Percentiles rank a stretch among this genome's conserved stretches.
These are phyloP conservation scores for Mormoops blainvillei DNA, from an alignment of 2,113 vertebrate species.

Conservation along the genomic window DNA sequence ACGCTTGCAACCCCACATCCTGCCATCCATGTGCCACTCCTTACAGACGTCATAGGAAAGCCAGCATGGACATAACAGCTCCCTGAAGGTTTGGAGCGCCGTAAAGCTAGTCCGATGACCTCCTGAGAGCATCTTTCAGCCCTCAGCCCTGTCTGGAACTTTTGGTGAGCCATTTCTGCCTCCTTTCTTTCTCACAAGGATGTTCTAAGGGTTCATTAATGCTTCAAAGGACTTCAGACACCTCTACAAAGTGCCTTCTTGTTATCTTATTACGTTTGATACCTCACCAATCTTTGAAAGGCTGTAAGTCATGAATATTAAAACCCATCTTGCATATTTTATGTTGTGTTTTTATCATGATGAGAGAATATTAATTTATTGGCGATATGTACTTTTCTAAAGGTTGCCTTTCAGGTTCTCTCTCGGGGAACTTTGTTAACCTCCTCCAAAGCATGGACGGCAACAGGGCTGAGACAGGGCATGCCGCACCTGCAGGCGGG, in stretches of 20 bases:
- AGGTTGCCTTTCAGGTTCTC: constrained; percentile 12
- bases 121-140: neutral
- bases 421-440: neutral
- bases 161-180: neutral
- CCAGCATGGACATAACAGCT: fast-evolving
- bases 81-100: neutral
- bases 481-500: neutral
- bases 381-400: constrained; percentile 13
- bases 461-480: neutral
- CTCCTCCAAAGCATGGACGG: neutral
- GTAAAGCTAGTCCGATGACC: neutral
- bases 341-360: constrained; percentile 43
- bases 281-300: constrained; percentile 18
- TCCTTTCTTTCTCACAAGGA: neutral
- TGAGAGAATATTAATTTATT: constrained; percentile 36
- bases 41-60: neutral
- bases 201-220: neutral
- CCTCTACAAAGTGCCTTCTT: constrained; percentile 52
- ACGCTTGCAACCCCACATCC: neutral
- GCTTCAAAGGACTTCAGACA: constrained; percentile 13
- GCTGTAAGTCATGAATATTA: constrained; percentile 51
- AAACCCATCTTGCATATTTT: constrained; percentile 50
- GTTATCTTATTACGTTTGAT: constrained; percentile 36
- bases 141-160: fast-evolving
- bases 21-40: fast-evolving